These are phyloP conservation scores for Patella depressa DNA, from an alignment of 2,888 invertebrate genomes.

Conservation along the genomic window DNA sequence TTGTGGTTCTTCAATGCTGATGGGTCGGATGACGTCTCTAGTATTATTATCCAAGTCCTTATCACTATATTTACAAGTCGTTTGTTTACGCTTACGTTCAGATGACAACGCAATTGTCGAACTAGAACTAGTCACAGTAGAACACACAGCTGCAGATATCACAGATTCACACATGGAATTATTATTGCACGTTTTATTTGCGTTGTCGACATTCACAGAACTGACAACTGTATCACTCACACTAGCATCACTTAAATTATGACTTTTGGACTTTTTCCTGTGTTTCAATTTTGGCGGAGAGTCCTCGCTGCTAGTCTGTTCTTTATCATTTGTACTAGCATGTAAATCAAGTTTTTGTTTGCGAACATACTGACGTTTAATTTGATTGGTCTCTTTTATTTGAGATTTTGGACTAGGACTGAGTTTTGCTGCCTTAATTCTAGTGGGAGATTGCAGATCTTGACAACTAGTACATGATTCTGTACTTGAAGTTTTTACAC, in stretches of 20 bases:
- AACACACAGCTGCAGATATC: background rate
- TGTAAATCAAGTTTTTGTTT: background rate
- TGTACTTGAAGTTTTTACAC: background rate
- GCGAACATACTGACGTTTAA: background rate
- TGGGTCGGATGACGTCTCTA: too few species aligned
- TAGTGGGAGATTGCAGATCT: constrained; percentile 18
- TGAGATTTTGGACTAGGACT: constrained; percentile 12
- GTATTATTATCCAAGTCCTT: too few species aligned
- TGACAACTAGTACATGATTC: constrained; percentile 16
- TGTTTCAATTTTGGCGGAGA: background rate
- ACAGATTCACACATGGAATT: background rate
- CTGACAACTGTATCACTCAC: background rate
- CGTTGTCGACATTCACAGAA: background rate
- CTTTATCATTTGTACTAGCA: background rate
- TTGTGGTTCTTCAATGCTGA: too few species aligned
- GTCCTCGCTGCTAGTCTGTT: background rate
- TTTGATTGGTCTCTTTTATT: background rate
- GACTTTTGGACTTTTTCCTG: background rate
- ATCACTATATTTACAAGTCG: too few species aligned
- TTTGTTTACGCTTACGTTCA: too few species aligned
- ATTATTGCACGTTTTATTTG: constrained; percentile 4
- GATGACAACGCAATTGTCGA: too few species aligned
- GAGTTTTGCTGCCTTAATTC: constrained; percentile 25
- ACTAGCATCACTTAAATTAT: background rate
- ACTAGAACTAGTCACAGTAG: background rate